Conservation (phyloP, 1,140 invertebrate species). For the Drosophila orosa region DNA sequence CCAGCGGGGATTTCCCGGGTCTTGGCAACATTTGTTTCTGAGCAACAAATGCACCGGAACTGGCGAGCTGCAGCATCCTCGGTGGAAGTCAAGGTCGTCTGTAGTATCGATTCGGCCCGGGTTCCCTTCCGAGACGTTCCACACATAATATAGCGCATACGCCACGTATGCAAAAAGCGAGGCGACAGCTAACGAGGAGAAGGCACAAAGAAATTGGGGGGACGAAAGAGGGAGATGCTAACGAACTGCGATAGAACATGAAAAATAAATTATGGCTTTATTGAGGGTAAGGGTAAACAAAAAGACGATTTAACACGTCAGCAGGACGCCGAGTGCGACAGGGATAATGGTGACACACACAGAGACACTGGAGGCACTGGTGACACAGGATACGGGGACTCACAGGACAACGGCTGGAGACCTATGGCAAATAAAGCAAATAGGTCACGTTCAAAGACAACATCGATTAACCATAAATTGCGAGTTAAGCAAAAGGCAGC, state of each 20-base stretch:
- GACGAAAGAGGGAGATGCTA: slow-evolving; percentile 28
- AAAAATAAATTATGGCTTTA: slow-evolving; percentile 83
- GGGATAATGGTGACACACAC: slow-evolving; percentile 54
- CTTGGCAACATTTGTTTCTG: slow-evolving; percentile 51
- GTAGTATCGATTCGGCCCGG: slow-evolving; percentile 55
- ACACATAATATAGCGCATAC: slow-evolving; percentile 33
- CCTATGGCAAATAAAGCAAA: slow-evolving; percentile 77
- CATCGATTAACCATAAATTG: slow-evolving; percentile 84
- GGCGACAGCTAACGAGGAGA: slow-evolving; percentile 45
- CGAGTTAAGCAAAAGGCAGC: slow-evolving; percentile 83
- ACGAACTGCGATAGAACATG: slow-evolving; percentile 77
- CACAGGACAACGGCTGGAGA: slow-evolving; percentile 46
- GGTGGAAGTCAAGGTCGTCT: slow-evolving; percentile 59
- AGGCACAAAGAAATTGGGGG: not conserved
- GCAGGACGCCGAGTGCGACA: slow-evolving; percentile 71
- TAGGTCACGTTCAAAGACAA: slow-evolving; percentile 83
- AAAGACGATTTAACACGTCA: slow-evolving; percentile 83
- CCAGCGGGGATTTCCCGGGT: not conserved
- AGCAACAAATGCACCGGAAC: slow-evolving; percentile 56
- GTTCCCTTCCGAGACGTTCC: not conserved
- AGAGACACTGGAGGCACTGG: not conserved
- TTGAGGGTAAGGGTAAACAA: slow-evolving; percentile 82
- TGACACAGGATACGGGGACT: slow-evolving; percentile 18
- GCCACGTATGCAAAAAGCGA: slow-evolving; percentile 56
- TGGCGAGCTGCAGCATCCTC: slow-evolving; percentile 40